Evolutionary conservation across 2,888 invertebrate genomes (phyloP).

Genomic region (Oeneis ivallda): DNA sequence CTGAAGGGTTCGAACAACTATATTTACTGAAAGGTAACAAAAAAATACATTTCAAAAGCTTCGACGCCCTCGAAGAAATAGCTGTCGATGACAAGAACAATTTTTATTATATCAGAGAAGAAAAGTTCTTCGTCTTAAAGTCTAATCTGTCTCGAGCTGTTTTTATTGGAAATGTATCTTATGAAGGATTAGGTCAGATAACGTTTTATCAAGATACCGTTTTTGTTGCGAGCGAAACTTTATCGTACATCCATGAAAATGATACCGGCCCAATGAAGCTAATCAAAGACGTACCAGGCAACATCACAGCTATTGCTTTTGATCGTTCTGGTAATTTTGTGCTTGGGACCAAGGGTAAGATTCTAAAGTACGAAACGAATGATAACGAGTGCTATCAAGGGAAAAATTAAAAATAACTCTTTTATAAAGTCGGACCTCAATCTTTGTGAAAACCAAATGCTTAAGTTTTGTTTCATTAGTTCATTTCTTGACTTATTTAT

Average conservation of each 20-base stretch:
- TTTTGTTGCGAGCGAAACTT: slow-evolving; percentile 59
- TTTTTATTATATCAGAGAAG: slow-evolving; percentile 64
- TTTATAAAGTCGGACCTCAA: no score
- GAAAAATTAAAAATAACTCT: slow-evolving; percentile 32
- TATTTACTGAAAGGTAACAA: slow-evolving; percentile 59
- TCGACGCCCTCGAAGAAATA: slow-evolving; percentile 62
- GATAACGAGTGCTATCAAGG: slow-evolving; percentile 55
- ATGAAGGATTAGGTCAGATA: slow-evolving; percentile 65
- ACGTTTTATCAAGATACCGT: slow-evolving; percentile 58
- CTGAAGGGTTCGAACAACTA: slow-evolving; percentile 62
- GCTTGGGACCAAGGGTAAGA: slow-evolving; percentile 58
- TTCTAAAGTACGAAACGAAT: slow-evolving; percentile 55
- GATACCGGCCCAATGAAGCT: slow-evolving; percentile 55
- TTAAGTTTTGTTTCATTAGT: neutral
- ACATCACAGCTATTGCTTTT: slow-evolving; percentile 65
- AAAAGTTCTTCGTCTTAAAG: slow-evolving; percentile 59
- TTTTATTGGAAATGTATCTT: slow-evolving; percentile 56
- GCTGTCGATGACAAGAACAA: slow-evolving; percentile 66
- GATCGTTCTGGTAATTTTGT: slow-evolving; percentile 59
- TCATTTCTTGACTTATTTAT: no score
- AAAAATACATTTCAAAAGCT: slow-evolving; percentile 56
- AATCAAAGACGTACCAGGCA: slow-evolving; percentile 56
- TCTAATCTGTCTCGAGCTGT: slow-evolving; percentile 50
- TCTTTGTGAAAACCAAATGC: no score
- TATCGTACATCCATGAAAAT: slow-evolving; percentile 63